A percentile compares a stretch with the other conserved stretches of the same genome.
Conservation (phyloP, 2,113 vertebrate species). For the Ploceus nigricollis region DNA sequence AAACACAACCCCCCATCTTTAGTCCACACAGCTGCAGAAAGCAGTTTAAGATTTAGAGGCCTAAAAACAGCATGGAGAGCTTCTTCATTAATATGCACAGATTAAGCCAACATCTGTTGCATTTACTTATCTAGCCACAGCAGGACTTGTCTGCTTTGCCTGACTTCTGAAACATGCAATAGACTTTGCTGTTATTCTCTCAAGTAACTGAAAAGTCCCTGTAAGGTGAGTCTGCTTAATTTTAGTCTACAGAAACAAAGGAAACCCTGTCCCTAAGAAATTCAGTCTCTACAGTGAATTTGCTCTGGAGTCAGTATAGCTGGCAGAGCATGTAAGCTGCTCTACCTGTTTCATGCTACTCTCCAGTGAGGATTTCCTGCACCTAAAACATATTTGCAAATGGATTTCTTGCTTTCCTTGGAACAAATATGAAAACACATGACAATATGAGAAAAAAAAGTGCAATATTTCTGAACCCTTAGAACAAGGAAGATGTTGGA, state of each 20-base stretch:
- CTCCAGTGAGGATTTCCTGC: neutral
- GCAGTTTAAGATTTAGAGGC: conserved; percentile 36
- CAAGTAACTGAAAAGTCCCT: neutral
- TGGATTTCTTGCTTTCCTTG: neutral
- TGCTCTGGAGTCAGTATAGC: neutral
- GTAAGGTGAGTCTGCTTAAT: neutral
- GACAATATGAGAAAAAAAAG: neutral
- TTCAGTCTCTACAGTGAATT: neutral
- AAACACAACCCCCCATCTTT: neutral
- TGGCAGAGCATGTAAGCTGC: neutral
- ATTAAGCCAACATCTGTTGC: conserved; percentile 35
- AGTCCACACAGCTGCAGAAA: neutral
- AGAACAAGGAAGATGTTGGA: neutral
- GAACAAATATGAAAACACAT: neutral
- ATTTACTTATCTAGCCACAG: conserved; percentile 13
- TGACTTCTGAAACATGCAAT: neutral
- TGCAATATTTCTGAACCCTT: neutral
- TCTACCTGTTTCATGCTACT: neutral
- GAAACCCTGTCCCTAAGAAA: neutral
- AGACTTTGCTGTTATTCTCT: neutral
- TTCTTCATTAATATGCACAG: conserved; percentile 1
- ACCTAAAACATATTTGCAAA: neutral
- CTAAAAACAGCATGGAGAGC: neutral
- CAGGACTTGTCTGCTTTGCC: neutral
- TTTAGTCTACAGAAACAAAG: neutral